Base-by-base conservation (phyloP, 2,113 vertebrate genomes). In the Vombatus ursinus region DNA sequence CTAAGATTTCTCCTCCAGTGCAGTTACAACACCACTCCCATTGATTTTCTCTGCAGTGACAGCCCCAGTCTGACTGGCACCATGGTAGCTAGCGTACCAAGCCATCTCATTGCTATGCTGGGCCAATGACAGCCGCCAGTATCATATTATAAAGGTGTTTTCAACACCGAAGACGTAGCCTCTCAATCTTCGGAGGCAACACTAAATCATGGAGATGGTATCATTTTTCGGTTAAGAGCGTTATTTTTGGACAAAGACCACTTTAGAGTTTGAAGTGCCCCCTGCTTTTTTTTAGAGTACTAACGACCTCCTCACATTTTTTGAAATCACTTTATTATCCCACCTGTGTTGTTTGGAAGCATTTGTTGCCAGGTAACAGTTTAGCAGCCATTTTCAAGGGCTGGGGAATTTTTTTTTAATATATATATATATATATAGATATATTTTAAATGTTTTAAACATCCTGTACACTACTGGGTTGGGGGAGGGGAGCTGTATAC, bases 51-150 rank as follows among this genome's bases (percentile, higher is more conserved):
- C 99, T 99, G 99, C 98, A 98, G 99, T 99, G 99, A 99, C 99
- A 99, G 99, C 99, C 99, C 99, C 99, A 99, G 99, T 98, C 99
- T 99, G 99, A 98, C 99, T 99, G 99, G 99, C 99, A 99, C 99
- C 99, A 98, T 98, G 93, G 97, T 98, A 97, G 97, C 98, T 98
- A 97, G 97, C 98, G 98, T 98, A 98, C 98, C 98, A 98, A 97
- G 98, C 98, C 97, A 94, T 98, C 98, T 99, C 98, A 98, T 99
- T 98, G 98, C 98, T 98, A 98, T 98, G 97, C 98, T 98, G 97
- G 98, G 98, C 98, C 98, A 99, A 99, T 98, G 99, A 99, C 99
- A 98, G 99, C 98, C 97, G 98, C 98, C 98, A 99, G 99, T 99
- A 99, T 99, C 99, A 98, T 99, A 98, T 99, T 99, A 98, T 98